Conservation (phyloP, 2,888 invertebrate genomes). For the Sphecodes monilicornis region DNA sequence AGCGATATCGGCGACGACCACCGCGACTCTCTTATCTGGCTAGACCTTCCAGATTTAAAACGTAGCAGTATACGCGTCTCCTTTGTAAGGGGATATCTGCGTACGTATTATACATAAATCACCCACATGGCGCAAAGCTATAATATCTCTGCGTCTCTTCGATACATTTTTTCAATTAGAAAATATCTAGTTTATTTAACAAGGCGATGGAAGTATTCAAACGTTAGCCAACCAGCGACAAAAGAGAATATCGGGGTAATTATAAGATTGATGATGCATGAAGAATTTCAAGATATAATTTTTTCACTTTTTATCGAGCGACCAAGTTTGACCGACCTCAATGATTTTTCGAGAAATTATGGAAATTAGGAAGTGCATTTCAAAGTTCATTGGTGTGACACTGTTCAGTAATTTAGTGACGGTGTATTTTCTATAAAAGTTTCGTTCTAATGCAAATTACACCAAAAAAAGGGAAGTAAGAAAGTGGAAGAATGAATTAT, state of each 20-base stretch:
- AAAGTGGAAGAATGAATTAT: too few species aligned
- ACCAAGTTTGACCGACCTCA: background rate
- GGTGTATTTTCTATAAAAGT: too few species aligned
- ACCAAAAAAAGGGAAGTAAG: too few species aligned
- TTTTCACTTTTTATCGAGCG: background rate
- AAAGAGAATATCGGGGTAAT: background rate
- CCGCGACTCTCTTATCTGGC: slow-evolving; percentile 61
- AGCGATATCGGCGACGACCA: slow-evolving; percentile 60
- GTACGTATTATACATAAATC: background rate
- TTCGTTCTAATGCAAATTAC: background rate
- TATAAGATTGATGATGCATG: background rate
- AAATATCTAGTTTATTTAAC: slow-evolving; percentile 13
- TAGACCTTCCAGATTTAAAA: slow-evolving; percentile 31
- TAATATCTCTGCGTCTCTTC: too few species aligned
- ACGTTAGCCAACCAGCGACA: background rate
- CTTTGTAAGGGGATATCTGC: background rate
- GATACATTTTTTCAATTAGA: background rate
- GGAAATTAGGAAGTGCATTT: background rate
- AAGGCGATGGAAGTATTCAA: background rate
- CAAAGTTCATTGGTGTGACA: background rate
- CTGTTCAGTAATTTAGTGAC: too few species aligned
- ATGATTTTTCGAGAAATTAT: background rate
- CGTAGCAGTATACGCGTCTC: background rate
- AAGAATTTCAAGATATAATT: background rate
- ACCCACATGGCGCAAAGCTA: background rate